These are phyloP conservation scores for Acanthaster planci DNA, from an alignment of 35 echinoderm and acorn worm species.

Conservation along the genomic window DNA sequence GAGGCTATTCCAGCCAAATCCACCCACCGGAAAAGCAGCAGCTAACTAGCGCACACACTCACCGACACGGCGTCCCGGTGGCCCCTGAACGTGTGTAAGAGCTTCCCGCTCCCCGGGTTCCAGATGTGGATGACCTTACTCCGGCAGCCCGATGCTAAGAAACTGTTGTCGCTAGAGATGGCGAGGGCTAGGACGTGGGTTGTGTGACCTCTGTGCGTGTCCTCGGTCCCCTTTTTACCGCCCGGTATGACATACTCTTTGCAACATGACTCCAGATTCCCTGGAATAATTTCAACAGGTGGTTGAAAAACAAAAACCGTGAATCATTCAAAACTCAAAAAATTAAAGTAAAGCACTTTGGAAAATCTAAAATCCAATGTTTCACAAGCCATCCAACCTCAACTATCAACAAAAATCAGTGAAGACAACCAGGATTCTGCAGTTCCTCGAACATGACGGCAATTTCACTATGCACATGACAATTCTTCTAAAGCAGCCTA, in stretches of 20 bases:
- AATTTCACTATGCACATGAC: no score
- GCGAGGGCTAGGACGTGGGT: slow-evolving; percentile 79
- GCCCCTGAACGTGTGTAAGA: slow-evolving; percentile 88
- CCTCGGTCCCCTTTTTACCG: slow-evolving; percentile 91
- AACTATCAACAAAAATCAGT: no score
- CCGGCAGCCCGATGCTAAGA: slow-evolving; percentile 81
- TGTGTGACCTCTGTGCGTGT: slow-evolving; percentile 87
- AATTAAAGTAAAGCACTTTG: no score
- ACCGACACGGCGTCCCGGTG: slow-evolving; percentile 89
- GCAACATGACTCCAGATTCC: slow-evolving; percentile 74
- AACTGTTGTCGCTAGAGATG: slow-evolving; percentile 82
- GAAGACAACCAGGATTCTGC: no score
- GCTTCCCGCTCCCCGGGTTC: slow-evolving; percentile 59
- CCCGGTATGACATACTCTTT: slow-evolving; percentile 86
- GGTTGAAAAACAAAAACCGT: not conserved
- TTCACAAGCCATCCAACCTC: no score
- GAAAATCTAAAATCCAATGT: no score
- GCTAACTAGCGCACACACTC: not conserved
- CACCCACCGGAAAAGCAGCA: no score
- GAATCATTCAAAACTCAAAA: no score
- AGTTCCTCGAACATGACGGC: no score
- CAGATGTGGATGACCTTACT: slow-evolving; percentile 96
- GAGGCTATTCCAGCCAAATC: no score
- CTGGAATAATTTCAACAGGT: slow-evolving; percentile 52
- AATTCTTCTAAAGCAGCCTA: no score